Conservation (phyloP, 2,888 invertebrate species). For the Tuberolachnus salignus region DNA sequence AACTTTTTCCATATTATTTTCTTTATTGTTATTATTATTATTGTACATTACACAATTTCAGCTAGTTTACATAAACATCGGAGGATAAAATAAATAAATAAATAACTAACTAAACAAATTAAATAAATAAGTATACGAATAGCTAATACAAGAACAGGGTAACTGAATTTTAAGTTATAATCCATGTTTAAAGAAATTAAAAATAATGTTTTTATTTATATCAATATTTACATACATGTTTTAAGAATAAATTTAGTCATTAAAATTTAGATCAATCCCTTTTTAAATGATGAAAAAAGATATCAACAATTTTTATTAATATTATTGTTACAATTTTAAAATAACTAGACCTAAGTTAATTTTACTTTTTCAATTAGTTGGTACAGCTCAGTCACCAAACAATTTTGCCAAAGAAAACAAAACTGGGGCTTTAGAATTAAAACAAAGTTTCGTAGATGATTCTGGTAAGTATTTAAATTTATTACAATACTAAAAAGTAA, state of each 20-base stretch:
- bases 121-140: too few relatives aligned
- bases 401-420: neutral
- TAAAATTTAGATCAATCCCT: neutral
- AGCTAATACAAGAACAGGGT: too few relatives aligned
- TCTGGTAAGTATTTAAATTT: slow-evolving; percentile 3
- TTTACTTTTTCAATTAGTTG: neutral
- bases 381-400: neutral
- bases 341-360: neutral
- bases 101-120: too few relatives aligned
- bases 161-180: too few relatives aligned
- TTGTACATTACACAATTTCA: neutral
- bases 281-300: neutral
- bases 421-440: neutral
- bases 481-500: neutral
- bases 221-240: too few relatives aligned
- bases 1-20: neutral
- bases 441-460: slow-evolving; percentile 3
- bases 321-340: neutral
- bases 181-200: too few relatives aligned
- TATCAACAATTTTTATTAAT: neutral
- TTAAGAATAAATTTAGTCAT: neutral
- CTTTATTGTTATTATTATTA: neutral
- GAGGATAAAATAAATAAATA: too few relatives aligned
- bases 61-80: too few relatives aligned
- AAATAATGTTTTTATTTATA: neutral